phyloP scores from a whole-genome alignment of 2,113 vertebrate genomes.

The Ellobius talpinus region DNA sequence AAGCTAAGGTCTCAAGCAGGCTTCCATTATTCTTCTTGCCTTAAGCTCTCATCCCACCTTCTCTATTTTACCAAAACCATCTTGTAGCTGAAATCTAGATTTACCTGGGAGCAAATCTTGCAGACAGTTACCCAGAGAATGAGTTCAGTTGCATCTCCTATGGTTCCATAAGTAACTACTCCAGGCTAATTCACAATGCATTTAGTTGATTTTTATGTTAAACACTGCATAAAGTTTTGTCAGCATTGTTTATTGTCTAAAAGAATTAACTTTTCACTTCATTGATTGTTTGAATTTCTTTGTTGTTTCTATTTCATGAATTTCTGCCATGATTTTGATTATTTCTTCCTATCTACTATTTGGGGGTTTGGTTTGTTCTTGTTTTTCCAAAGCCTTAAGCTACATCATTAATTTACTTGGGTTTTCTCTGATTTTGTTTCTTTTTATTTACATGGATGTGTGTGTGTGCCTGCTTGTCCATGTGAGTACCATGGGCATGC shows the following conservation, averaged over 20 bases:
- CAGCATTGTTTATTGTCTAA: not conserved
- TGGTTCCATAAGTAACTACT: not conserved
- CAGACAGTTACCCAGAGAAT: not conserved
- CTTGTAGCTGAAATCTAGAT: not conserved
- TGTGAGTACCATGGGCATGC: not conserved
- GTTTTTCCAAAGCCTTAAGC: not conserved
- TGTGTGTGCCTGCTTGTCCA: not conserved
- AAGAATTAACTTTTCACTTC: not conserved
- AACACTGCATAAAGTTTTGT: not conserved
- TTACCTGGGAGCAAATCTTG: not conserved
- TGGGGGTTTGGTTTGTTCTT: not conserved
- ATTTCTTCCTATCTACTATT: not conserved
- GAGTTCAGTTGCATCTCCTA: not conserved
- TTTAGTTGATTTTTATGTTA: conserved; percentile 26
- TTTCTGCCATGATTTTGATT: not conserved
- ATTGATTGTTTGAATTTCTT: not conserved
- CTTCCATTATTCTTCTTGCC: not conserved
- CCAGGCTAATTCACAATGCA: not conserved
- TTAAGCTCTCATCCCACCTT: not conserved
- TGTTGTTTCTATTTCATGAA: not conserved
- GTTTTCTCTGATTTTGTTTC: not conserved
- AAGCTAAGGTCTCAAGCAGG: not conserved
- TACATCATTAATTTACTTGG: too few relatives aligned
- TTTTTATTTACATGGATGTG: not conserved
- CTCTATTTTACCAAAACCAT: conserved; percentile 4